phyloP scores from a whole-genome alignment of 2,113 vertebrate genomes.

The Trogon melanurus region DNA sequence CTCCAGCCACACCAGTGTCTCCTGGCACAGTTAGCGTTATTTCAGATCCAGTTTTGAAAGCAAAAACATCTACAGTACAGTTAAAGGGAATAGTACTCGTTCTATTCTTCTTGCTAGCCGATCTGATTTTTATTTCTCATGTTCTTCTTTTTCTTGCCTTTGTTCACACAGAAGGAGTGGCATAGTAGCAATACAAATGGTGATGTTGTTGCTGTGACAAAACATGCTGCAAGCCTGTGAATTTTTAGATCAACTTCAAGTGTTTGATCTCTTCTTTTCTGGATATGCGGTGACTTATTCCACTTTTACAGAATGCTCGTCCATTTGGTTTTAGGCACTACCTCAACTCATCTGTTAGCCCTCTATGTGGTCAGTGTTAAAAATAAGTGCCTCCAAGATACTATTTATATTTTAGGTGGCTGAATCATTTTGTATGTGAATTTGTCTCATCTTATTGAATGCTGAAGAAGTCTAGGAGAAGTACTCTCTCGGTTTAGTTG shows the following conservation, averaged over 20 bases:
- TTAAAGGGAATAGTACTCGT: not conserved
- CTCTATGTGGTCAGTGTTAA: not conserved
- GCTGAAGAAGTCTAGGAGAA: not conserved
- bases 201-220: not conserved
- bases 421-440: not conserved
- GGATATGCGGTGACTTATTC: not conserved
- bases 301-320: not conserved
- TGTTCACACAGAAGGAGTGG: not conserved
- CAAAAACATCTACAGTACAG: not conserved
- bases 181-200: not conserved
- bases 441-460: not conserved
- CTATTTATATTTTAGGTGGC: not conserved
- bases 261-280: not conserved
- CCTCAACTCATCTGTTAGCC: not conserved
- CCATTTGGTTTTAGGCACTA: not conserved
- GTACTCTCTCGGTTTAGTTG: not conserved
- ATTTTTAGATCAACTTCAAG: not conserved
- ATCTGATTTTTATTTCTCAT: not conserved
- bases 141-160: not conserved
- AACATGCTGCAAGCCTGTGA: not conserved
- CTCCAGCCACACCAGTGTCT: not conserved
- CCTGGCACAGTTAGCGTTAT: not conserved
- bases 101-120: not conserved
- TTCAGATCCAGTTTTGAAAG: not conserved
- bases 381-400: not conserved